Conservation (phyloP, 2,888 invertebrate genomes). For the Dascillus cervinus region DNA sequence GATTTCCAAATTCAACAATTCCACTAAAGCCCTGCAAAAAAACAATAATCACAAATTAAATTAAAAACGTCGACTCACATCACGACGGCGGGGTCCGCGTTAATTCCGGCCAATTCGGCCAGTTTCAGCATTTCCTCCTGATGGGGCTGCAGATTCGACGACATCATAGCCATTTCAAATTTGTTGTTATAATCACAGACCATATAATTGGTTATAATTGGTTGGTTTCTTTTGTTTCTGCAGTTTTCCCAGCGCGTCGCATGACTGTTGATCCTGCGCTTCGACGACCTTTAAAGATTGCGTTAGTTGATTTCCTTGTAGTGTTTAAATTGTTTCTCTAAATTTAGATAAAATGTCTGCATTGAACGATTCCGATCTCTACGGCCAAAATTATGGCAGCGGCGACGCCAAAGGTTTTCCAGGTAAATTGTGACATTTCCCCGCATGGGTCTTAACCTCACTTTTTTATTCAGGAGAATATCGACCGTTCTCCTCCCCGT, state of each 20-base stretch:
- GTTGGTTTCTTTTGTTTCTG: no score
- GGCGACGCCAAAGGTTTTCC: slow-evolving; percentile 22
- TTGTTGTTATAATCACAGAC: no score
- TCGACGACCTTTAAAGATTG: no score
- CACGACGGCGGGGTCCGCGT: slow-evolving; percentile 21
- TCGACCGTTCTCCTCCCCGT: slow-evolving; percentile 57
- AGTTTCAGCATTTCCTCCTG: slow-evolving; percentile 26
- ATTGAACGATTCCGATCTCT: slow-evolving; percentile 36
- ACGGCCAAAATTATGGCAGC: slow-evolving; percentile 32
- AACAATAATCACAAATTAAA: slow-evolving; percentile 1
- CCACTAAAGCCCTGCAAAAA: slow-evolving; percentile 23
- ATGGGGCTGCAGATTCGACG: slow-evolving; percentile 19
- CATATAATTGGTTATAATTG: no score
- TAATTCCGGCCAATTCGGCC: slow-evolving; percentile 26
- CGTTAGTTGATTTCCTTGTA: slow-evolving; percentile 1
- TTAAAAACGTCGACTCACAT: slow-evolving; percentile 13
- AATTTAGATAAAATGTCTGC: slow-evolving; percentile 26
- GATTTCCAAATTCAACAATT: slow-evolving; percentile 26
- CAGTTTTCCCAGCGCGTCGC: no score
- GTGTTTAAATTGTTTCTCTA: slow-evolving; percentile 2
- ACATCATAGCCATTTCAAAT: no score
- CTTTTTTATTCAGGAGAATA: slow-evolving; percentile 24
- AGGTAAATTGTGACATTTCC: slow-evolving; percentile 25
- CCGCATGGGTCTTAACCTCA: slow-evolving; percentile 18
- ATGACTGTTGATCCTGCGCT: no score